A percentile compares a stretch with the other conserved stretches of the same genome.
Conservation (phyloP, 2,797 vertebrate genomes). For the Poeciliopsis presidionis region DNA sequence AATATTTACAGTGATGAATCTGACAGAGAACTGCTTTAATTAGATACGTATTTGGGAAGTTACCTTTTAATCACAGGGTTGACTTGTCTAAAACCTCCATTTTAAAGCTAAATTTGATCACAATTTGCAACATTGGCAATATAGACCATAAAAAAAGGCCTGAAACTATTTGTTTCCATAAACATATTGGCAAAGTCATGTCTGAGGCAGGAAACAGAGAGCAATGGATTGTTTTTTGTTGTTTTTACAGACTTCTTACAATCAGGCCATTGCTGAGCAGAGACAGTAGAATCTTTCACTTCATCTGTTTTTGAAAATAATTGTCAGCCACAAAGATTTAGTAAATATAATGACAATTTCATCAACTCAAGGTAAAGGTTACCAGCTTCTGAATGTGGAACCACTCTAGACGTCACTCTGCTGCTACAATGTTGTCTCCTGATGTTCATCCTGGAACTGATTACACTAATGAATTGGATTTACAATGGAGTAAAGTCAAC, state of each 20-base stretch:
- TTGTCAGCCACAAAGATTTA: not conserved
- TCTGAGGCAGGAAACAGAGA: not conserved
- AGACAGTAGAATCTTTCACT: not conserved
- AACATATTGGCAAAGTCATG: not conserved
- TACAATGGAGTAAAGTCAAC: conserved; percentile 4
- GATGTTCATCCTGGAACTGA: conserved; percentile 5
- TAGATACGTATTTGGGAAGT: not conserved
- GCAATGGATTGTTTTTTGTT: not conserved
- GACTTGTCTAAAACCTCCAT: not conserved
- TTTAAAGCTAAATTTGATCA: not conserved
- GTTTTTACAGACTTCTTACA: not conserved
- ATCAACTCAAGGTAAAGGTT: not conserved
- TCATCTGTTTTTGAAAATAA: not conserved
- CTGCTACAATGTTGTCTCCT: conserved; percentile 1
- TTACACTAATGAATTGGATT: not conserved
- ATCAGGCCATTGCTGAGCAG: not conserved
- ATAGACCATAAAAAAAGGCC: not conserved
- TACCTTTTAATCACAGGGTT: not conserved
- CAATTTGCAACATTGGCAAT: not conserved
- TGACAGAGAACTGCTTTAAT: not conserved
- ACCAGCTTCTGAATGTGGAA: not conserved
- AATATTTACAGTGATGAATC: not conserved
- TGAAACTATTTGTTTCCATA: not conserved
- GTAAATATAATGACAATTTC: not conserved
- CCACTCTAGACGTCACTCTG: not conserved